Evolutionary conservation across 2,888 invertebrate species (phyloP).

Genomic region (Colostygia pectinataria): DNA sequence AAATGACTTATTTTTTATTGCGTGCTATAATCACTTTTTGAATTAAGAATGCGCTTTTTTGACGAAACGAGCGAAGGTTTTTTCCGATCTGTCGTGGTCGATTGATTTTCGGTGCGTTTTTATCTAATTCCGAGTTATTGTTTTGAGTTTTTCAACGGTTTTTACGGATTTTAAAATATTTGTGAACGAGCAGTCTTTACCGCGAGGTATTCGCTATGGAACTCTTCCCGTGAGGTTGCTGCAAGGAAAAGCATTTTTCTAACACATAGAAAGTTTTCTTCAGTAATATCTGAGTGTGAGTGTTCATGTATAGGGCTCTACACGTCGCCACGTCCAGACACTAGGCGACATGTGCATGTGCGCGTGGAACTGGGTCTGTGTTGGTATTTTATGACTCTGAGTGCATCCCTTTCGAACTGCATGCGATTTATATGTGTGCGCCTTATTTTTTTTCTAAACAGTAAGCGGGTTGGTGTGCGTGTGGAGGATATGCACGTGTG

Average conservation of each 20-base stretch:
- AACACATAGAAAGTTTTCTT: conserved; percentile 80
- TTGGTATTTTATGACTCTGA: conserved; percentile 81
- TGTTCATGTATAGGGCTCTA: conserved; percentile 47
- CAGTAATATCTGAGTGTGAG: conserved; percentile 57
- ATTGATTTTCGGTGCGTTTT: conserved; percentile 59
- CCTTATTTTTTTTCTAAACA: conserved; percentile 80
- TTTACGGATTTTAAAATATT: conserved; percentile 50
- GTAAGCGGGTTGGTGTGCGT: conserved; percentile 54
- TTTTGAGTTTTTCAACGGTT: conserved; percentile 41
- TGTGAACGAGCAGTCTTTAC: conserved; percentile 78
- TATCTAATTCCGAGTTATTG: conserved; percentile 42
- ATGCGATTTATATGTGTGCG: conserved; percentile 81
- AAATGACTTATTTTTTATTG: conserved; percentile 31
- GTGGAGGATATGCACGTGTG: conserved; percentile 64
- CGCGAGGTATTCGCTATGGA: conserved; percentile 83
- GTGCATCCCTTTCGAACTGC: conserved; percentile 83
- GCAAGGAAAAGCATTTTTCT: conserved; percentile 83
- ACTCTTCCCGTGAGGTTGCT: conserved; percentile 82
- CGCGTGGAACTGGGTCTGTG: conserved; percentile 49
- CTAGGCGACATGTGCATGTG: conserved; percentile 45
- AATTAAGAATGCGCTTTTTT: conserved; percentile 59
- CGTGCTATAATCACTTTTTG: conserved; percentile 49
- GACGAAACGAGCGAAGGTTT: conserved; percentile 69
- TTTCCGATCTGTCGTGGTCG: conserved; percentile 45
- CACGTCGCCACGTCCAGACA: conserved; percentile 61